Conservation (phyloP, 2,113 vertebrate genomes). For the Podilymbus podiceps region DNA sequence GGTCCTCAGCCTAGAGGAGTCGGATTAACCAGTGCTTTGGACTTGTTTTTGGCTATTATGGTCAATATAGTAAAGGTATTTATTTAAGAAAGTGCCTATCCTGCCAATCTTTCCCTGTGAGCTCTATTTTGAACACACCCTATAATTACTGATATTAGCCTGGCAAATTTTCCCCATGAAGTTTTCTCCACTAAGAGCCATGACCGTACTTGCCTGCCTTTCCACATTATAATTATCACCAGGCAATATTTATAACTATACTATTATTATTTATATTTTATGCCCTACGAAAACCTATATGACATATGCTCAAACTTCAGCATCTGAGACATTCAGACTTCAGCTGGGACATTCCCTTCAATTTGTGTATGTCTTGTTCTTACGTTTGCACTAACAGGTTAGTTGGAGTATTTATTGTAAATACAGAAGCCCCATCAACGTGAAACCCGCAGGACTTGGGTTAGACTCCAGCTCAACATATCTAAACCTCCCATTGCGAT, state of each 20-base stretch:
- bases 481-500: neutral
- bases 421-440: neutral
- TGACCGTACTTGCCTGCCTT: conserved; percentile 55
- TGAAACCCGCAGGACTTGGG: neutral
- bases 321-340: neutral
- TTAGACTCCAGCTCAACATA: neutral
- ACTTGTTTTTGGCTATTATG: conserved; percentile 28
- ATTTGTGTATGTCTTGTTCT: neutral
- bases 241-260: conserved; percentile 61
- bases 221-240: conserved; percentile 54
- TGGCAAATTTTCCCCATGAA: conserved; percentile 50
- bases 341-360: neutral
- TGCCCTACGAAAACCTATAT: conserved; percentile 22
- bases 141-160: conserved; percentile 60
- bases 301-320: conserved; percentile 4
- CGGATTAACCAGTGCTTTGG: neutral
- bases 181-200: conserved; percentile 44
- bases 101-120: conserved; percentile 62
- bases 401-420: neutral
- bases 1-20: neutral
- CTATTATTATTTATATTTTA: conserved; percentile 57
- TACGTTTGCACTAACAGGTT: neutral
- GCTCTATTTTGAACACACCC: conserved; percentile 57
- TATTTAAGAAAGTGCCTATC: conserved; percentile 64
- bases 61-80: conserved; percentile 53